Conservation (phyloP, 2,113 vertebrate species). For the Cyprinodon variegatus region DNA sequence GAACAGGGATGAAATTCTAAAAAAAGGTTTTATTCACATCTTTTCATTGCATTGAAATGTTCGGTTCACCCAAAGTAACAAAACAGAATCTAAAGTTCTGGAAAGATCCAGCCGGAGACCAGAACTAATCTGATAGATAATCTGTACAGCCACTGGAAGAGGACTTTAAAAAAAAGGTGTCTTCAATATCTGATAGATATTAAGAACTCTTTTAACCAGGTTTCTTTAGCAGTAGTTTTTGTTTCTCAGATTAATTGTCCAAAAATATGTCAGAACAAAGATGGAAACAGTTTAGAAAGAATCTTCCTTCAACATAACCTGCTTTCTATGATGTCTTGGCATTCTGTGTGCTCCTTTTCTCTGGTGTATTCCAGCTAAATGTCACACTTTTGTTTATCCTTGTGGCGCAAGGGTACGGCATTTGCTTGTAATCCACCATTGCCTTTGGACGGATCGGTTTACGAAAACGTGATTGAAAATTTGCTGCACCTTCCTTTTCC, state of each 20-base stretch:
- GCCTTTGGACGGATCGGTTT: not conserved
- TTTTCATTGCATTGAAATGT: too few species aligned
- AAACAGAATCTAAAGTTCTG: too few species aligned
- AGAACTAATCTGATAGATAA: too few species aligned
- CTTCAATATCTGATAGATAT: too few species aligned
- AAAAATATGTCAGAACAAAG: not conserved
- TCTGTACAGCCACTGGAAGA: too few species aligned
- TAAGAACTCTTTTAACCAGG: not conserved
- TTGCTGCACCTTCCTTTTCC: conserved; percentile 32
- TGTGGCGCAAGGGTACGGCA: not conserved
- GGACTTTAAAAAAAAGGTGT: too few species aligned
- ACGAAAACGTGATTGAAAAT: conserved; percentile 27
- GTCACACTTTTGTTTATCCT: not conserved
- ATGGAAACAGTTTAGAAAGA: too few species aligned
- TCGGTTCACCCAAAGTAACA: too few species aligned
- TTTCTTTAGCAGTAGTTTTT: not conserved
- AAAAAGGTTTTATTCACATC: too few species aligned
- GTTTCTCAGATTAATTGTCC: not conserved
- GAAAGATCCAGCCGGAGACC: too few species aligned
- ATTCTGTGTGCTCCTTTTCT: not conserved
- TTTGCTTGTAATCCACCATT: conserved; percentile 31
- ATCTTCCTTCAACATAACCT: not conserved
- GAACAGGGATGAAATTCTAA: too few species aligned
- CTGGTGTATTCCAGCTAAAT: not conserved
- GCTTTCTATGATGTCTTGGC: not conserved